Conservation (phyloP, 1,140 invertebrate species). For the Asbolus verrucosus region DNA sequence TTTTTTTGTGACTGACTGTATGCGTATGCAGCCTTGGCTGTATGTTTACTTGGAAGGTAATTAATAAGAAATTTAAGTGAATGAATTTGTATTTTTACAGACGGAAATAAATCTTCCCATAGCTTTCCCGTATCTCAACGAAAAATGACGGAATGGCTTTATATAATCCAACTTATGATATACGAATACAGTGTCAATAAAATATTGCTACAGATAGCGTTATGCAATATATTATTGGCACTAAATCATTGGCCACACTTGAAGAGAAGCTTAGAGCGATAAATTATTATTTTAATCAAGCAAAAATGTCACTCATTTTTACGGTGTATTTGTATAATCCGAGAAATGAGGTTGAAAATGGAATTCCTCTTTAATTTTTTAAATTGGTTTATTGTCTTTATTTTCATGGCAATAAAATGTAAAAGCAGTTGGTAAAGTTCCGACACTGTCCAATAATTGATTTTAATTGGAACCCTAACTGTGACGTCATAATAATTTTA, state of each 20-base stretch:
- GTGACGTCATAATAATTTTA: background rate
- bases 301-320: slow-evolving; percentile 4
- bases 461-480: background rate
- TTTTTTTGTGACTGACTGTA: too few species aligned
- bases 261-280: slow-evolving; percentile 22
- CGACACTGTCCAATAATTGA: slow-evolving; percentile 3
- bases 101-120: background rate
- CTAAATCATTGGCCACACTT: slow-evolving; percentile 30
- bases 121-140: background rate
- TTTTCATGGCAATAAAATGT: background rate
- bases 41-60: too few species aligned
- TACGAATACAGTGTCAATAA: slow-evolving; percentile 26
- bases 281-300: slow-evolving; percentile 23
- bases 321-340: background rate
- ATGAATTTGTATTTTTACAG: background rate
- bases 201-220: slow-evolving; percentile 15
- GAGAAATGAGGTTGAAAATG: background rate
- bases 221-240: slow-evolving; percentile 29
- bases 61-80: too few species aligned
- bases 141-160: slow-evolving; percentile 7
- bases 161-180: slow-evolving; percentile 3
- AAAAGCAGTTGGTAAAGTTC: slow-evolving; percentile 5
- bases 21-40: too few species aligned
- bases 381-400: slow-evolving; percentile 11
- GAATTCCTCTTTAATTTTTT: slow-evolving; percentile 1